Evolutionary conservation across 2,797 vertebrate species (phyloP), one percentile per base, ranked within the genome.

Genomic region (Anguilla anguilla): DNA sequence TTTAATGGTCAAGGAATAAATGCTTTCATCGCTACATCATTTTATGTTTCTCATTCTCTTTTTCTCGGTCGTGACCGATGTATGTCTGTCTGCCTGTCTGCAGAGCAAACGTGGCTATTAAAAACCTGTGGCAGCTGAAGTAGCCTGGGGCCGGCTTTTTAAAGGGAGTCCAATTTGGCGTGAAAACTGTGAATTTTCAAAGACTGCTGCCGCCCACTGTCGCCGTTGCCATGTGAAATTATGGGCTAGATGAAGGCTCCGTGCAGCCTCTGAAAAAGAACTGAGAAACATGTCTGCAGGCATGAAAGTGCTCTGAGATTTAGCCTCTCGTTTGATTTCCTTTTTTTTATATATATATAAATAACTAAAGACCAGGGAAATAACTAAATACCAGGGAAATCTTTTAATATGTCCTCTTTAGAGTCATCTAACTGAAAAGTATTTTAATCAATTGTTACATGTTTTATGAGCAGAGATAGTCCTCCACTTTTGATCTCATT

Each of bases 111-210:
- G 25, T n/a, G 43, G 77, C 77, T 81, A 81, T 81, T 81, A 81
- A 81, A 81, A 81, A 81, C 77, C 77, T 55, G 72, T 39, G 17
- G 86, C 83, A 84, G 88, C 79, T 81, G 84, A 87, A 69, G 35
- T 74, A 39, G 87, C 83, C 35, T 85, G 82, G n/a, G 67, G 84
- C 72, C 86, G n/a, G 84, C 4, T 25, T 84, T 85, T 86, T 79
- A 53, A 88, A 90, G 84, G 77, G 77, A 49, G 77, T 81, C 43
- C 57, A 13, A 82, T 87, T 87, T 86, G 88, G 88, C 89, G 81
- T 89, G 88, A 89, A 87, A 90, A 85, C 67, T 83, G 88, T 88
- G 88, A 88, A 88, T 82, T 89, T 86, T 77, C 57, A 64, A 87
- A 88, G 67, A 17, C 53, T 31, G 84, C 86, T 84, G 90, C 87